A percentile compares a stretch with the other conserved stretches of the same genome.
Evolutionary conservation across 2,113 vertebrate genomes (phyloP).

Genomic region (Gasterosteus nipponicus): DNA sequence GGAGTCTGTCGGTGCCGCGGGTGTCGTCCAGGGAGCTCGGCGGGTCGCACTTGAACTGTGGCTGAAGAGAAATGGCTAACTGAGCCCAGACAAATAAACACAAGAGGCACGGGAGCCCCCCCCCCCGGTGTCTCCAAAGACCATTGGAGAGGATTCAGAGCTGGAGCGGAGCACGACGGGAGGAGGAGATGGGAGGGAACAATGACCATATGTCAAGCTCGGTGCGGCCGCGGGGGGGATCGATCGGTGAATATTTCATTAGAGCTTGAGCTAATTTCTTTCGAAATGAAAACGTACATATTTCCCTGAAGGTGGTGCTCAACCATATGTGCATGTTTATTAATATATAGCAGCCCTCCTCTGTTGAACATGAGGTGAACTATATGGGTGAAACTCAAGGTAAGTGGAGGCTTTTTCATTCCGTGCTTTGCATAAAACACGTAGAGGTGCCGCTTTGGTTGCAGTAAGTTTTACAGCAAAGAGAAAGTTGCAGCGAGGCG

Average conservation of each 20-base stretch:
- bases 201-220: conserved; percentile 75
- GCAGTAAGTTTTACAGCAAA: background rate
- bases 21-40: conserved; percentile 22
- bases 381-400: conserved; percentile 60
- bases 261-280: conserved; percentile 70
- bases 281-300: conserved; percentile 74
- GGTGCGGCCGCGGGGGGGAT: conserved; percentile 54
- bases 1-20: conserved; percentile 45
- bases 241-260: conserved; percentile 74
- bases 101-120: conserved; percentile 30
- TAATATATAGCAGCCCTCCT: conserved; percentile 55
- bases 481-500: background rate
- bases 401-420: conserved; percentile 23
- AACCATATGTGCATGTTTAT: conserved; percentile 77
- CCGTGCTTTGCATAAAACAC: background rate
- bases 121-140: conserved; percentile 18
- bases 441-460: background rate
- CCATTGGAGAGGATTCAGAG: conserved; percentile 35
- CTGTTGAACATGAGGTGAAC: conserved; percentile 48
- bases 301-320: conserved; percentile 62
- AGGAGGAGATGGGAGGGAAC: conserved; percentile 49
- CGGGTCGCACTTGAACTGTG: conserved; percentile 41
- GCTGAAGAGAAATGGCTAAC: conserved; percentile 43
- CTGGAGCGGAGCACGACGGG: conserved; percentile 30
- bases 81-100: conserved; percentile 43